phyloP scores from a whole-genome alignment of 2,113 vertebrate species.

The Ailuropoda melanoleuca region DNA sequence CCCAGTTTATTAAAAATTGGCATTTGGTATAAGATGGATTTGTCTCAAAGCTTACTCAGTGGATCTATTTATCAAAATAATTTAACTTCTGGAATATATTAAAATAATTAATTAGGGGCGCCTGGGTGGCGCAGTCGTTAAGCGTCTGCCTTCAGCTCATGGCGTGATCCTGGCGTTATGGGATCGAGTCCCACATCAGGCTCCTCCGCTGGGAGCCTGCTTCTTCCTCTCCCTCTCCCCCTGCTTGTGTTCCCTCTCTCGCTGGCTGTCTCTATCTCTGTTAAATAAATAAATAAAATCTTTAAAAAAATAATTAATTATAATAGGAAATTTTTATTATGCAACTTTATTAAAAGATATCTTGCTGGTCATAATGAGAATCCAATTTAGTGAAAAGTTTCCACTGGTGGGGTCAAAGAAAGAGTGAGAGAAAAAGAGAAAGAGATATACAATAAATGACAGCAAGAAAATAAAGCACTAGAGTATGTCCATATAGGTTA shows the following conservation, averaged over 20 bases:
- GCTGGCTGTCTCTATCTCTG: too few relatives aligned
- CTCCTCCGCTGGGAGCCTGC: too few relatives aligned
- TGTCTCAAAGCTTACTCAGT: background rate
- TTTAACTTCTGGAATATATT: constrained; percentile 13
- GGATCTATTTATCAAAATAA: constrained; percentile 20
- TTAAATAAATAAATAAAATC: too few relatives aligned
- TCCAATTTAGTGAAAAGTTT: constrained; percentile 25
- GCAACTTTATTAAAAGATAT: constrained; percentile 36
- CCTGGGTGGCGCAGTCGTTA: too few relatives aligned
- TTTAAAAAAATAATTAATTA: constrained; percentile 42
- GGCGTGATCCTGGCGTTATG: too few relatives aligned
- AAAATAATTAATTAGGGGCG: constrained; percentile 42
- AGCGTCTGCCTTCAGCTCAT: too few relatives aligned
- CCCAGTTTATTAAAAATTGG: constrained; percentile 55
- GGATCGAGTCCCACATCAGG: too few relatives aligned
- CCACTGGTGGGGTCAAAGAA: background rate
- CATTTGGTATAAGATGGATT: constrained; percentile 23
- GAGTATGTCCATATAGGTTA: background rate
- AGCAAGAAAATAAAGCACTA: background rate
- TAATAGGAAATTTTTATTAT: constrained; percentile 41
- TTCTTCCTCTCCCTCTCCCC: too few relatives aligned
- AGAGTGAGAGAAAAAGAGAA: background rate
- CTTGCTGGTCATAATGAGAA: background rate
- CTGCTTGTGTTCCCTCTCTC: too few relatives aligned
- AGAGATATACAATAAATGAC: background rate